Evolutionary conservation across 2,888 invertebrate species (phyloP).

Genomic region (Leptopilina myrica): DNA sequence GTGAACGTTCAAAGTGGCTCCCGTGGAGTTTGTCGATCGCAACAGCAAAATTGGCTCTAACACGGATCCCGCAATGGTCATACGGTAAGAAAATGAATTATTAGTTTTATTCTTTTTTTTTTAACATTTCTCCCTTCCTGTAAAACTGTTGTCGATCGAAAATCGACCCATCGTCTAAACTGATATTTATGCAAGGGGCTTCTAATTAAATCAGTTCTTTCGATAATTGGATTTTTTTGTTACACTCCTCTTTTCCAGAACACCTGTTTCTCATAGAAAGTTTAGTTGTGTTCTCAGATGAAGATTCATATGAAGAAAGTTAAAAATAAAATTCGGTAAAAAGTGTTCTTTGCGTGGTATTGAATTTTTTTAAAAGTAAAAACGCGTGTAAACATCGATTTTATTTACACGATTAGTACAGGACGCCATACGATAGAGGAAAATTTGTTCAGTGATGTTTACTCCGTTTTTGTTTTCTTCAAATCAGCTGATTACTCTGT

Average conservation of each 20-base stretch:
- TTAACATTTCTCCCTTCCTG: constrained; percentile 11
- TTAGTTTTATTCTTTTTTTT: not conserved
- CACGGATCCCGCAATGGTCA: constrained; percentile 75
- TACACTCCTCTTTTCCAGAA: not conserved
- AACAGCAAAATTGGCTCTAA: constrained; percentile 72
- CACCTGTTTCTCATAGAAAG: constrained; percentile 20
- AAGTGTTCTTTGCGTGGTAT: not conserved
- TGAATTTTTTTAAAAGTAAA: not conserved
- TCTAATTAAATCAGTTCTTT: constrained; percentile 15
- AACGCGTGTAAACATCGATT: constrained; percentile 15
- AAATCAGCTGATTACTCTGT: constrained; percentile 1
- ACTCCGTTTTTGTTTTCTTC: constrained; percentile 12
- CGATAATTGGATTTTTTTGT: constrained; percentile 25
- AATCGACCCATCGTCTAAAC: not conserved
- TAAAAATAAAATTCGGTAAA: not conserved
- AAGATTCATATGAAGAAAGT: not conserved
- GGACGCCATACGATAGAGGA: constrained; percentile 14
- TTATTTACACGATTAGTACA: constrained; percentile 15
- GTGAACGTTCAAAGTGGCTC: constrained; percentile 63
- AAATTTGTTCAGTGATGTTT: constrained; percentile 18
- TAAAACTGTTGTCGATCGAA: not conserved
- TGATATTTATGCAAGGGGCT: not conserved
- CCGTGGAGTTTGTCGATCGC: constrained; percentile 66
- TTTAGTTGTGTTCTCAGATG: not conserved
- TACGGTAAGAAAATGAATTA: constrained; percentile 65